Base-by-base conservation (phyloP, 2,797 vertebrate species). In the Chloroceryle inda region DNA sequence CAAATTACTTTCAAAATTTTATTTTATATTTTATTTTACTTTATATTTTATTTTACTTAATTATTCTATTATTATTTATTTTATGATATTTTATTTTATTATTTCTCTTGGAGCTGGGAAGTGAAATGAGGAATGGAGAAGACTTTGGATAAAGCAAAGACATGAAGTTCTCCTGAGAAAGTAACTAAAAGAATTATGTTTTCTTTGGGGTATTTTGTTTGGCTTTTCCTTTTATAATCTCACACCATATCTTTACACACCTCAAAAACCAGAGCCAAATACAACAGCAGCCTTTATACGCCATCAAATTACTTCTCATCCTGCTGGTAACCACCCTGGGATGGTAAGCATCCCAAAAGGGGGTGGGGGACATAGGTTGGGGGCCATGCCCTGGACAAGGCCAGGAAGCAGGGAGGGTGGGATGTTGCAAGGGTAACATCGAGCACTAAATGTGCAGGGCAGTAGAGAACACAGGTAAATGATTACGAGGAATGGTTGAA, bases 401-500 rank as follows among this genome's bases (percentile, higher is more conserved):
- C 18, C 42, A 35, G 61, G 56, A 61, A 37, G 35, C 24, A 45
- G 45, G 45, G 45, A 59, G 31, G 10, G 19, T 0, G 0, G 64
- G 63, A 33, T 31, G 61, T 67, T 0, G 0, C 23, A 61, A 69
- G 58, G 22, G 35, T 38, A 88, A 23, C 0, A 29, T 31, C 12
- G 9, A 71, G 59, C 17, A 52, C 58, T 55, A 31, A 82, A 58
- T n/a, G 31, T 59, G 45, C 87, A 66, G 38, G 50, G 64, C 42
- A 47, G 53, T 21, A 85, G 45, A 68, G 95, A 88, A 38, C 56
- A 45, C 45, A 59, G 37, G 72, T 85, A 87, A 93, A 89, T 72
- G 4, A 89, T 94, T 94, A 89, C 42, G 76, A 47, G 33, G 61
- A 72, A 35, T 5, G 6, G 68, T 69, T 77, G 89, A 88, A 85